phyloP scores from a whole-genome alignment of 30 jellyfish, hydroid and myxozoan genomes.

The Chironex yamaguchii region DNA sequence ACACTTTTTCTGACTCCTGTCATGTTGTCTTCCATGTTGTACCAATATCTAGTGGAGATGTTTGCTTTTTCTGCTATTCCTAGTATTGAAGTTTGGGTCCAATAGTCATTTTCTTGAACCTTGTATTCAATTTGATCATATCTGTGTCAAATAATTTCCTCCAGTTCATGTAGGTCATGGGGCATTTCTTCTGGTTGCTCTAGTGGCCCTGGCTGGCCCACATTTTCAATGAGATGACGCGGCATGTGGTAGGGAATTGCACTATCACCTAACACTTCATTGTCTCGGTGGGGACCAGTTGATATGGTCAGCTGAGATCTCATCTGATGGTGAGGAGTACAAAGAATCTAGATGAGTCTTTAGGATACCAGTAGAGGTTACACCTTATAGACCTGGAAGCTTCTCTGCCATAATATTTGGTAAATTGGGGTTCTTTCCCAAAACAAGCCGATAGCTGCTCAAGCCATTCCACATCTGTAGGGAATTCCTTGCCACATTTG shows the following conservation, averaged over 20 bases:
- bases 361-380: constrained; percentile 44
- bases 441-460: constrained; percentile 48
- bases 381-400: constrained; percentile 58
- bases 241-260: no score
- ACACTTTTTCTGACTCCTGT: not conserved
- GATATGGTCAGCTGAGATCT: no score
- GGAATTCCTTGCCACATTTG: constrained; percentile 30
- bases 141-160: no score
- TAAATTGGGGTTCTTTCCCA: constrained; percentile 65
- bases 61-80: not conserved
- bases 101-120: not conserved
- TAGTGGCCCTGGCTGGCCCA: no score
- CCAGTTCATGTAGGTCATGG: no score
- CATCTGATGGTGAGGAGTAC: no score
- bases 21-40: not conserved
- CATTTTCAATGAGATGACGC: no score
- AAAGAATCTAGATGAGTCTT: constrained; percentile 55
- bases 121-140: no score
- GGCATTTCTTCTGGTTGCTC: no score
- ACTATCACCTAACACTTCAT: no score
- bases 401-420: constrained; percentile 47
- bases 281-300: no score
- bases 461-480: constrained; percentile 35
- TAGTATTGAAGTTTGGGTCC: not conserved
- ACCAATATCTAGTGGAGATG: not conserved